Evolutionary conservation across 2,888 invertebrate genomes (phyloP).

Genomic region (Drosophila gaucha): DNA sequence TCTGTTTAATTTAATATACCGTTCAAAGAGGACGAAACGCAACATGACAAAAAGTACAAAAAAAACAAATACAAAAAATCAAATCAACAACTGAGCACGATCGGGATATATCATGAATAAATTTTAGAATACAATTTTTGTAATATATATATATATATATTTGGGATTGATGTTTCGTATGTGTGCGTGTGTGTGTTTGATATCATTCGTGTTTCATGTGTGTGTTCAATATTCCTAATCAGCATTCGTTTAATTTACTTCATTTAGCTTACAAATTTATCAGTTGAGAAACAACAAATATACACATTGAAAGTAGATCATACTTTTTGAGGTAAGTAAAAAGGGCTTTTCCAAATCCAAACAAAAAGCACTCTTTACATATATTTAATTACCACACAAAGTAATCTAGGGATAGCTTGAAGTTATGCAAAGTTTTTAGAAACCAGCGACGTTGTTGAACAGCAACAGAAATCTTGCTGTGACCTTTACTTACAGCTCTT

Average conservation of each 20-base stretch:
- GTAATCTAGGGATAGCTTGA: background rate
- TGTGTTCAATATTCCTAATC: conserved; percentile 9
- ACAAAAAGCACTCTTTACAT: conserved; percentile 1
- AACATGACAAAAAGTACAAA: conserved; percentile 56
- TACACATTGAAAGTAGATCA: conserved; percentile 4
- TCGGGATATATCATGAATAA: conserved; percentile 70
- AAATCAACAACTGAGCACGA: conserved; percentile 67
- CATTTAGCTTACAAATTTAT: conserved; percentile 3
- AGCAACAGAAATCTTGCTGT: background rate
- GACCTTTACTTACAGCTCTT: conserved; percentile 54
- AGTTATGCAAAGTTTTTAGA: background rate
- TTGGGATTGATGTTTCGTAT: background rate
- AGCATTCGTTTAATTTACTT: too few relatives aligned
- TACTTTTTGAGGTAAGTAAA: conserved; percentile 2
- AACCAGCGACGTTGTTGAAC: conserved; percentile 13
- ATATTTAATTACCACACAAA: conserved; percentile 6
- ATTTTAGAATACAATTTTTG: background rate
- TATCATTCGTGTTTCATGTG: conserved; percentile 1
- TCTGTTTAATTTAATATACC: conserved; percentile 4
- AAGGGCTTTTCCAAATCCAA: background rate
- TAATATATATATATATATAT: background rate
- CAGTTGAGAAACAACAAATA: conserved; percentile 10
- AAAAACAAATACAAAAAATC: conserved; percentile 43
- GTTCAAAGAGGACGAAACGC: conserved; percentile 43
- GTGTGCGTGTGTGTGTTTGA: conserved; percentile 4